Conservation (phyloP, 92 coral and sea anemone genomes). For the Bergia puertoricense region DNA sequence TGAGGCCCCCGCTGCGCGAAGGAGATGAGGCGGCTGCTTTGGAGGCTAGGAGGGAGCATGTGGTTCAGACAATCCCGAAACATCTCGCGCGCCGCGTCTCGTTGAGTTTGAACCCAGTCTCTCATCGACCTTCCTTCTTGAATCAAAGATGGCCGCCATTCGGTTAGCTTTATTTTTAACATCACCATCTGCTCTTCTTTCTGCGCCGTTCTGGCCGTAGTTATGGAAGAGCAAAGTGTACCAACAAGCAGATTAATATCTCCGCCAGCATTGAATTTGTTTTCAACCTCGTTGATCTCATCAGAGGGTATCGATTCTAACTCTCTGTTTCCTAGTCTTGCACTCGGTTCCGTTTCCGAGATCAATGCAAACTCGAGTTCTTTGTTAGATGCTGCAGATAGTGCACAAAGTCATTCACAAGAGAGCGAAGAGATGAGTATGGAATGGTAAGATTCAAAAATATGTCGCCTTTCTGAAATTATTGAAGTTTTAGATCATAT, state of each 20-base stretch:
- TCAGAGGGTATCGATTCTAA: constrained; percentile 30
- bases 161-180: neutral
- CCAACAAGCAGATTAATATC: constrained; percentile 31
- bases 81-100: neutral
- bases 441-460: constrained; percentile 26
- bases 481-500: neutral
- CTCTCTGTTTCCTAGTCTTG: constrained; percentile 15
- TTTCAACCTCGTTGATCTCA: constrained; percentile 14
- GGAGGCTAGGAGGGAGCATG: no score
- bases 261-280: constrained; percentile 28
- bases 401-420: constrained; percentile 1
- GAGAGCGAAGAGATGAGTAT: constrained; percentile 34
- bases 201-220: constrained; percentile 22
- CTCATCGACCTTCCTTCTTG: neutral
- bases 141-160: constrained; percentile 31
- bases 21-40: no score
- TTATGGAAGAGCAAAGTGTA: constrained; percentile 34
- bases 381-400: constrained; percentile 4
- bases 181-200: constrained; percentile 3
- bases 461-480: neutral
- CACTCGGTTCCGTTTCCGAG: constrained; percentile 28
- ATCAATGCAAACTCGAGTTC: constrained; percentile 22
- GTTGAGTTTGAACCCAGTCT: constrained; percentile 1
- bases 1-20: no score
- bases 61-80: no score